These are phyloP conservation scores for Rhinogobio ventralis DNA, from an alignment of 2,797 vertebrate species.

Conservation along the genomic window DNA sequence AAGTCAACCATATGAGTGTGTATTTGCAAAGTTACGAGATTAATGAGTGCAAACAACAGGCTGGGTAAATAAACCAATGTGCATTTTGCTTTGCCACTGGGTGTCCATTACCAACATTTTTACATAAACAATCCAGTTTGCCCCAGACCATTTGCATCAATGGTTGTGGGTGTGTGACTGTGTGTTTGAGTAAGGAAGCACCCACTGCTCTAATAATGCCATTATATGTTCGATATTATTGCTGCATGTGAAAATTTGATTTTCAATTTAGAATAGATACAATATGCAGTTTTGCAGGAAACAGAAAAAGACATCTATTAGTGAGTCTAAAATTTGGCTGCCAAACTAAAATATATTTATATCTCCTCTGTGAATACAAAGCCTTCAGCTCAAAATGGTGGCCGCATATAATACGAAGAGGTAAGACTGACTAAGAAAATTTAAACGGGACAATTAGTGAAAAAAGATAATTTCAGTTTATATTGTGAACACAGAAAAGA, in stretches of 20 bases:
- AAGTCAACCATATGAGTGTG: background rate
- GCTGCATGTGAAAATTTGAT: background rate
- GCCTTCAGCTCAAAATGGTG: conserved; percentile 29
- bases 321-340: background rate
- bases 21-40: conserved; percentile 25
- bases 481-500: background rate
- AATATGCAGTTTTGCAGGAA: background rate
- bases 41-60: conserved; percentile 4
- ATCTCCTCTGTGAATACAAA: conserved; percentile 16
- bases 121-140: conserved; percentile 3
- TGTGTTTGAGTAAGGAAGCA: background rate
- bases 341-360: conserved; percentile 38
- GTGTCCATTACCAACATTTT: conserved; percentile 29
- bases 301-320: background rate
- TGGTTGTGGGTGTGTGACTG: conserved; percentile 2
- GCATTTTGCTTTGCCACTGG: background rate
- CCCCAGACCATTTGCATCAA: conserved; percentile 4
- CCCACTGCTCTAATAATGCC: background rate
- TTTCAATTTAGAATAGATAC: background rate
- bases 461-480: background rate
- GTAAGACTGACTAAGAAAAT: background rate
- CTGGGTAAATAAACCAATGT: conserved; percentile 30
- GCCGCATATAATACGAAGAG: background rate
- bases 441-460: background rate
- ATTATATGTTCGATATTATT: background rate